phyloP scores from a whole-genome alignment of 2,888 invertebrate species.

The Odontocerum albicorne region DNA sequence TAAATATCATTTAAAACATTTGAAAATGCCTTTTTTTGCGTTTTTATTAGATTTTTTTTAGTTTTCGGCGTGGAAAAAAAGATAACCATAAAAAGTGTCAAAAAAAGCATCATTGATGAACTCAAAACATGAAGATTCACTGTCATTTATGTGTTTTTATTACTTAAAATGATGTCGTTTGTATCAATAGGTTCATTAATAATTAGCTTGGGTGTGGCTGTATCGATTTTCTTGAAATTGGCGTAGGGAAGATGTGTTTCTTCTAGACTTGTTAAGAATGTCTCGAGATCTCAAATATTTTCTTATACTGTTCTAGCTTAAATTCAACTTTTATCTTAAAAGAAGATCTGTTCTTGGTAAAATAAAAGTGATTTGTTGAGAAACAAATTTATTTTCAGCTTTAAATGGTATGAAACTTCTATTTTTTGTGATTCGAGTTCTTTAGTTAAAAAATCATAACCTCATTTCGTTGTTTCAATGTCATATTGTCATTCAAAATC shows the following conservation, averaged over 20 bases:
- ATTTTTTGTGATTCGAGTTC: no score
- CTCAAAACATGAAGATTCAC: constrained; percentile 20
- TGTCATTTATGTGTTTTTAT: constrained; percentile 2
- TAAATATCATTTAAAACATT: background rate
- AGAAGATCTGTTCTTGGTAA: background rate
- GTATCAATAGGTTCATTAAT: constrained; percentile 42
- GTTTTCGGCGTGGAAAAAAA: constrained; percentile 50
- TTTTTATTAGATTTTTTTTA: constrained; percentile 51
- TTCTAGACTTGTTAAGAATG: background rate
- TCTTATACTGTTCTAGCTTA: background rate
- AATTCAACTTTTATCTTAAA: background rate
- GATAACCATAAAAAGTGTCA: constrained; percentile 57
- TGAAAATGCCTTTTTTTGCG: constrained; percentile 25
- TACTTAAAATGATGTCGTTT: background rate
- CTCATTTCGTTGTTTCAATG: no score
- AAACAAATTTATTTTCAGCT: no score
- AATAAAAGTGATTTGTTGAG: no score
- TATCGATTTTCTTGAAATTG: constrained; percentile 57
- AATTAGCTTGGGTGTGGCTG: constrained; percentile 59
- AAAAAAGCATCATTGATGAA: constrained; percentile 26
- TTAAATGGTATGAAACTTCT: no score
- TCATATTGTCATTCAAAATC: no score
- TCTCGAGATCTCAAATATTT: background rate
- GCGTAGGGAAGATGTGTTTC: background rate
- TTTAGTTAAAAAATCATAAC: no score